Evolutionary conservation across 2,888 invertebrate genomes (phyloP).

Genomic region (Oxycera nigricornis): DNA sequence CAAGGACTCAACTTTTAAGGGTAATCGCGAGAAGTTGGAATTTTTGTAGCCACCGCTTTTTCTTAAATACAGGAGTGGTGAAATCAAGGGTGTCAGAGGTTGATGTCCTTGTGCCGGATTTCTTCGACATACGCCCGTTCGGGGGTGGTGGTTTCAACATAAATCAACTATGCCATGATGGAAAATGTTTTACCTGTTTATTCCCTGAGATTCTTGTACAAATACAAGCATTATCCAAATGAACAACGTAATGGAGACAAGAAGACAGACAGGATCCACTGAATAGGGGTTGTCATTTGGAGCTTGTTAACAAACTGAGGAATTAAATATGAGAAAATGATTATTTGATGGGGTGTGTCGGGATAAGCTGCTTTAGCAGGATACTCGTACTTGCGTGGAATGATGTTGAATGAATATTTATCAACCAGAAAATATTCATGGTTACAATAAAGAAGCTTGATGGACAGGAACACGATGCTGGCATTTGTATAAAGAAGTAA

Average conservation of each 20-base stretch:
- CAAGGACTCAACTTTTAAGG: neutral
- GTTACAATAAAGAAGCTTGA: no score
- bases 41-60: neutral
- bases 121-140: neutral
- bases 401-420: no score
- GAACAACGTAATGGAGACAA: neutral
- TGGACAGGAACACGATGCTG: no score
- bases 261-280: neutral
- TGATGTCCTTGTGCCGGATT: neutral
- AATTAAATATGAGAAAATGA: no score
- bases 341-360: no score
- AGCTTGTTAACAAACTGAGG: no score
- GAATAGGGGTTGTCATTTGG: no score
- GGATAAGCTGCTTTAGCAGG: no score
- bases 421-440: no score
- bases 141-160: neutral
- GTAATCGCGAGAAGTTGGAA: neutral
- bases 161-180: conserved; percentile 11
- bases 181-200: neutral
- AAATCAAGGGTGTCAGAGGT: neutral
- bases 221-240: neutral
- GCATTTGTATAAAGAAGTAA: no score
- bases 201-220: neutral
- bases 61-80: neutral
- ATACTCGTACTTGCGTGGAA: no score